Evolutionary conservation across 2,888 invertebrate genomes (phyloP).

Genomic region (Synanthedon andrenaeformis): DNA sequence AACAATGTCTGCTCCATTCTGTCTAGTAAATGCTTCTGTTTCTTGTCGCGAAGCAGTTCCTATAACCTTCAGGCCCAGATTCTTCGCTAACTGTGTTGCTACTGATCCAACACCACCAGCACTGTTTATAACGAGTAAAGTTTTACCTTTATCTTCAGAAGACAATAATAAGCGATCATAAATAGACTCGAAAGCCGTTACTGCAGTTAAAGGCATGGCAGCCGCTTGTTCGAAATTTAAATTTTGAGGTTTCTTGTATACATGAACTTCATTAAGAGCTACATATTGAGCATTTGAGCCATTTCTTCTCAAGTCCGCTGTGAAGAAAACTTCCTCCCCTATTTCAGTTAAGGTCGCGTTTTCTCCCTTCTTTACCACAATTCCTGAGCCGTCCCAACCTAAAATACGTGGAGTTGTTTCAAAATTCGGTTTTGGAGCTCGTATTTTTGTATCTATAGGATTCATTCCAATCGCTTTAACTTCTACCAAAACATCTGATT

Average conservation of each 20-base stretch:
- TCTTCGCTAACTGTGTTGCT: conserved; percentile 46
- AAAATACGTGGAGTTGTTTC: conserved; percentile 39
- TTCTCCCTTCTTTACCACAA: conserved; percentile 40
- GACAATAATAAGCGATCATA: conserved; percentile 43
- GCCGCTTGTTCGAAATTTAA: conserved; percentile 54
- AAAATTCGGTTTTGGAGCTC: conserved; percentile 43
- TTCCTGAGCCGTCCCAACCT: conserved; percentile 55
- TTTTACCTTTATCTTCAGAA: conserved; percentile 45
- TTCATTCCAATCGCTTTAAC: conserved; percentile 54
- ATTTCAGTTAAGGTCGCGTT: conserved; percentile 28
- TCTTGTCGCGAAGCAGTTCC: conserved; percentile 53
- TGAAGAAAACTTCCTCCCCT: conserved; percentile 56
- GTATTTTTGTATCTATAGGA: conserved; percentile 48
- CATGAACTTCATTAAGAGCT: conserved; percentile 38
- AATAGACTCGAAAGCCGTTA: conserved; percentile 48
- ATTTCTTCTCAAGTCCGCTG: conserved; percentile 37
- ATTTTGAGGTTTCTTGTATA: conserved; percentile 43
- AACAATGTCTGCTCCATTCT: conserved; percentile 41
- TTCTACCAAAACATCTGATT: conserved; percentile 44
- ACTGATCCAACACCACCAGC: conserved; percentile 56
- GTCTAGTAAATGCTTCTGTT: conserved; percentile 30
- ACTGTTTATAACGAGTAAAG: conserved; percentile 50
- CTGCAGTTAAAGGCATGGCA: conserved; percentile 48
- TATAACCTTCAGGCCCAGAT: conserved; percentile 46
- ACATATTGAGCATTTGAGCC: conserved; percentile 53